These are phyloP conservation scores for Thalassaphorura encarpata DNA, from an alignment of 1,140 invertebrate species.

Conservation along the genomic window DNA sequence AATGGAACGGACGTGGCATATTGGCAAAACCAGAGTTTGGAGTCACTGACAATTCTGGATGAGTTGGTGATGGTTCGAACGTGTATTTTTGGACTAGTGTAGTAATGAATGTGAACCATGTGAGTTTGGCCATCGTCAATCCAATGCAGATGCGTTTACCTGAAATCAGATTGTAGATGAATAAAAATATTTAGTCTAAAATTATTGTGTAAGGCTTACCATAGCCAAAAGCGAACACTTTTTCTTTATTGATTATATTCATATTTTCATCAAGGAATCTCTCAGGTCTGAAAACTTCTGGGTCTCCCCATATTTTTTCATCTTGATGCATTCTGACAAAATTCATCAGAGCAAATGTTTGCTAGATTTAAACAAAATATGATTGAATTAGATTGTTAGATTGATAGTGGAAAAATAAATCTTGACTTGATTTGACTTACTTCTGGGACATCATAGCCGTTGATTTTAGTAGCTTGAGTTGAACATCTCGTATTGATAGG, in stretches of 20 bases:
- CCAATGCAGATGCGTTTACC: neutral
- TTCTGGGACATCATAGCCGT: neutral
- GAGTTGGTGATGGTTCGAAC: neutral
- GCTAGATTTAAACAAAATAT: no score
- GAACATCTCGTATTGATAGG: constrained; percentile 65
- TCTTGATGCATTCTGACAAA: constrained; percentile 34
- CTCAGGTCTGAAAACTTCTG: constrained; percentile 36
- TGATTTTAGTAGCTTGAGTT: neutral
- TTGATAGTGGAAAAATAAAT: no score
- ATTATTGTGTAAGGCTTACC: neutral
- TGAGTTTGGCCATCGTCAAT: neutral
- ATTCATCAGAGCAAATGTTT: neutral
- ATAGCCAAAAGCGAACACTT: constrained; percentile 11
- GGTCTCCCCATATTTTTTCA: constrained; percentile 35
- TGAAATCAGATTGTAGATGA: neutral
- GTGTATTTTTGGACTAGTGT: neutral
- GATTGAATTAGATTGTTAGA: no score
- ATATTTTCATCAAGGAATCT: constrained; percentile 29
- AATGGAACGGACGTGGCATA: neutral
- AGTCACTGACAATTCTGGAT: neutral
- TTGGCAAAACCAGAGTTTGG: neutral
- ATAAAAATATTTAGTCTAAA: neutral
- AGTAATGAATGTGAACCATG: neutral
- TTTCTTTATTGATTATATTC: constrained; percentile 10
- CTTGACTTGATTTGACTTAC: neutral